Conservation (phyloP, 2,888 invertebrate species). For the Sipunculus nudus region DNA sequence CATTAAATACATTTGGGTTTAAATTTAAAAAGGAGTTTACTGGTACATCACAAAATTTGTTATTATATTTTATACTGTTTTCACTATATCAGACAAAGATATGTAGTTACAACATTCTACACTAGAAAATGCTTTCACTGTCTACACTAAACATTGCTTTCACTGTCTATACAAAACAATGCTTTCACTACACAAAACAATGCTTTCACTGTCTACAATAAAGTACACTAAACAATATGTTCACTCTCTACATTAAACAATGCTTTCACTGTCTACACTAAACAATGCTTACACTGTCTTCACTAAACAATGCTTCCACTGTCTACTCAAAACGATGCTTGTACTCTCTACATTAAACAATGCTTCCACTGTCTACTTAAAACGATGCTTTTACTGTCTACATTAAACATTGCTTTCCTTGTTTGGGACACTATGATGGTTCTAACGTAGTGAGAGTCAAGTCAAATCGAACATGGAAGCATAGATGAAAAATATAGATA, state of each 20-base stretch:
- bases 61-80: no score
- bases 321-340: neutral
- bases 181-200: neutral
- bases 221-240: no score
- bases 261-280: neutral
- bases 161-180: neutral
- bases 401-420: neutral
- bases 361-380: neutral
- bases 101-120: neutral
- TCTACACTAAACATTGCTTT: neutral
- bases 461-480: no score
- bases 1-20: no score
- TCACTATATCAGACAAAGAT: no score
- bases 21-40: no score
- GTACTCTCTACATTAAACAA: neutral
- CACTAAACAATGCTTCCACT: neutral
- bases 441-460: no score
- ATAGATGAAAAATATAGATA: no score
- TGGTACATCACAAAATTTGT: no score
- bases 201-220: neutral
- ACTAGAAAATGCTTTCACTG: neutral
- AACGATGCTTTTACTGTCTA: neutral
- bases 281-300: neutral
- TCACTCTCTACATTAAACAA: neutral
- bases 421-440: no score